Evolutionary conservation across 37 sponge, comb jelly and placozoan genomes (phyloP).

Genomic region (Halichondria panicea): DNA sequence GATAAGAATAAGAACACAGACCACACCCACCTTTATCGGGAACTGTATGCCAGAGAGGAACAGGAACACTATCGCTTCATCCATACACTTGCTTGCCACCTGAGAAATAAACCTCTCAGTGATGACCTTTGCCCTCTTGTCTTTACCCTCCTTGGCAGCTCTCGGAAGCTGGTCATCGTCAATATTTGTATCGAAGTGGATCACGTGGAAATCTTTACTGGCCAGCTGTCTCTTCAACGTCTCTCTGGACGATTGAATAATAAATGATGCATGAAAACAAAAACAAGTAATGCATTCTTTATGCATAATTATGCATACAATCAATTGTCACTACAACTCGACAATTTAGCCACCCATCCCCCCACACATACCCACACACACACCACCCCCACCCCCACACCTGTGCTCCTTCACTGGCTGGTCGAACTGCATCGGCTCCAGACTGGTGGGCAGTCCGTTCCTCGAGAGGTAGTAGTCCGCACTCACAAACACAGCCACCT

Average conservation of each 20-base stretch:
- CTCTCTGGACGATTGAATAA: slow-evolving; percentile 13
- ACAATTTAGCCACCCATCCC: too few relatives aligned
- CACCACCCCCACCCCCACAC: too few relatives aligned
- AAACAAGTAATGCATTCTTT: too few relatives aligned
- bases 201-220: not conserved
- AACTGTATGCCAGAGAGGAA: slow-evolving; percentile 35
- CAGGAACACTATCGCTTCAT: slow-evolving; percentile 35
- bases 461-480: too few relatives aligned
- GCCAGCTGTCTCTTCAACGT: slow-evolving; percentile 1
- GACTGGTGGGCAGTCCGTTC: too few relatives aligned
- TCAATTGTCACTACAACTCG: too few relatives aligned
- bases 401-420: not conserved
- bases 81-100: slow-evolving; percentile 7
- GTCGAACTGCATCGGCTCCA: too few relatives aligned
- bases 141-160: not conserved
- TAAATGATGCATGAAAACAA: too few relatives aligned
- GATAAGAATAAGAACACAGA: not conserved
- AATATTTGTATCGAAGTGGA: not conserved
- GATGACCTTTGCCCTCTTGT: not conserved
- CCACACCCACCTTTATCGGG: slow-evolving; percentile 11
- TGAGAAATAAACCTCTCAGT: not conserved
- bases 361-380: too few relatives aligned
- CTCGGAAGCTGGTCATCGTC: not conserved
- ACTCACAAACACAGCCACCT: not conserved
- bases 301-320: too few relatives aligned